Evolutionary conservation across 53 echinoderm and acorn worm genomes (phyloP), one percentile per base, ranked within the genome.

Genomic region (Zoroaster sp.): DNA sequence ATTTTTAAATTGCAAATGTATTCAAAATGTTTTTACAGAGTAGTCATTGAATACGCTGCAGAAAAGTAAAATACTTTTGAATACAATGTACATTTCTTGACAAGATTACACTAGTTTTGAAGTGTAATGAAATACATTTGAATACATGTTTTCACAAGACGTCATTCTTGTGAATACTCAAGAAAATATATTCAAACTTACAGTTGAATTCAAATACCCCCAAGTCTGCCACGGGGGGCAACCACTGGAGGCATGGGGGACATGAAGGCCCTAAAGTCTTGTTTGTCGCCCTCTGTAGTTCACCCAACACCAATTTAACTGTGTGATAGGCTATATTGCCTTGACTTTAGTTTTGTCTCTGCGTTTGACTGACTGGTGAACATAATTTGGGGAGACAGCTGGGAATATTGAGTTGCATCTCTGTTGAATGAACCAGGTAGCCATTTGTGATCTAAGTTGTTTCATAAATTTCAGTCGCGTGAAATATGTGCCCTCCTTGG

Each of bases 211-310:
- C n/a, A n/a, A n/a, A n/a, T n/a, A n/a, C n/a, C n/a, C n/a, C n/a
- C n/a, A n/a, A n/a, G n/a, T n/a, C n/a, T n/a, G n/a, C n/a, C n/a
- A n/a, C n/a, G n/a, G n/a, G n/a, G 63, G 25, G 63, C 63, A 59
- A 28, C 21, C 25, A 59, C 63, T 23, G 54, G 68, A 34, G 30
- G 12, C 6, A 46, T 12, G 12, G 6, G 46, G 18, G 23, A 55
- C 38, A 40, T 44, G n/a, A 28, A 31, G 78, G 11, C 38, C 59
- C 78, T 78, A 17, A 35, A 79, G 54, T 39, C 79, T 59, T 67
- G 63, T 81, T 13, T 81, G 31, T n/a, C 55, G 81, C 81, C 81
- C 81, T 81, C 81, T 66, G 28, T 66, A 65, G 81, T 66, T 17
- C 81, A 81, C 7, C 66, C 32, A 40, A 20, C 43, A 31, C 67